These are phyloP conservation scores for Lepisosteus osseus DNA, from an alignment of 2,113 vertebrate genomes.

Conservation along the genomic window DNA sequence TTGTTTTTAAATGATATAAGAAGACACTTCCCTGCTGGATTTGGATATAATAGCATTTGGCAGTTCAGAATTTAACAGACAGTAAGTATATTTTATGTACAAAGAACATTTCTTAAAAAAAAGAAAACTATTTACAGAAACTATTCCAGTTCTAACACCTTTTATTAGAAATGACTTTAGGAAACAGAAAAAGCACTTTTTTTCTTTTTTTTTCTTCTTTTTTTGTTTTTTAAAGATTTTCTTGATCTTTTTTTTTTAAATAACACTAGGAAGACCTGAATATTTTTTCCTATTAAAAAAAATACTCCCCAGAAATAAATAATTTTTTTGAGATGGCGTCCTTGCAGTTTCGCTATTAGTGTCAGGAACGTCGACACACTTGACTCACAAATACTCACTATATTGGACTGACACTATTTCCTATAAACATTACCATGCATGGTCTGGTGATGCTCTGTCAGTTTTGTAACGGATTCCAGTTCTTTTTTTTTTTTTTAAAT, in stretches of 20 bases:
- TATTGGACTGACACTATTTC: constrained; percentile 85
- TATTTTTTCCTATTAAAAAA: constrained; percentile 66
- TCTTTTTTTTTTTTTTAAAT: not conserved
- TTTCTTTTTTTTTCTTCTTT: constrained; percentile 1
- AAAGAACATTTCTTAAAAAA: constrained; percentile 50
- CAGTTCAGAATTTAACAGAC: constrained; percentile 66
- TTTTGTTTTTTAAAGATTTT: constrained; percentile 22
- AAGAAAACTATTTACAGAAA: constrained; percentile 66
- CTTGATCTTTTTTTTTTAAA: constrained; percentile 43
- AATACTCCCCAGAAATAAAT: constrained; percentile 60
- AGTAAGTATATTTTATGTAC: constrained; percentile 50
- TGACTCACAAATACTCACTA: constrained; percentile 86
- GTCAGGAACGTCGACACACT: constrained; percentile 82
- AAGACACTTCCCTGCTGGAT: constrained; percentile 57
- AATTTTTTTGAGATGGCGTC: constrained; percentile 64
- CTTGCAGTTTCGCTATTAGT: constrained; percentile 89
- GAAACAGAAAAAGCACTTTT: constrained; percentile 84
- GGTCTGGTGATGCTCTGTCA: constrained; percentile 71
- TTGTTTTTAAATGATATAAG: constrained; percentile 44
- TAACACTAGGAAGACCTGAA: constrained; percentile 79
- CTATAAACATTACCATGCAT: constrained; percentile 77
- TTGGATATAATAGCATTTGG: constrained; percentile 64
- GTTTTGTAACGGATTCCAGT: constrained; percentile 53
- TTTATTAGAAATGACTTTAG: constrained; percentile 85
- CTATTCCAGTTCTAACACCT: constrained; percentile 89